A percentile compares a stretch with the other conserved stretches of the same genome.
Conservation (phyloP, 2,113 vertebrate species). For the Rhegmatorhina hoffmannsi region DNA sequence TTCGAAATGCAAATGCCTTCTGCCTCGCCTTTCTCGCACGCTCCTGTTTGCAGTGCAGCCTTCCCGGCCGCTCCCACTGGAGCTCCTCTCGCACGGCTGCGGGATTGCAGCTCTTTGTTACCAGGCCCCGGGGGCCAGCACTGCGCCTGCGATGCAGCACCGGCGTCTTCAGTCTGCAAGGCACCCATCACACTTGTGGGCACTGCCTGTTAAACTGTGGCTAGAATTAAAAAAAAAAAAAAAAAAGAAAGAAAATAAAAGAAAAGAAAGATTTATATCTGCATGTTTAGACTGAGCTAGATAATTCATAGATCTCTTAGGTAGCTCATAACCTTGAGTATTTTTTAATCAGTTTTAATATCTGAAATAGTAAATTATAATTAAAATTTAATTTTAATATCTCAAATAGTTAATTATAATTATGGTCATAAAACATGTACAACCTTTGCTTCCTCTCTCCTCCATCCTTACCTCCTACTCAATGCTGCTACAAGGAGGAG, state of each 20-base stretch:
- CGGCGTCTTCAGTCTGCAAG: neutral
- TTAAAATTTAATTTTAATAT: conserved; percentile 39
- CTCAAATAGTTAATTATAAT: conserved; percentile 45
- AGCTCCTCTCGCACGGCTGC: neutral
- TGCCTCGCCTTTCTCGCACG: neutral
- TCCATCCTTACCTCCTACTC: neutral
- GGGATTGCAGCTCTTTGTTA: conserved; percentile 37
- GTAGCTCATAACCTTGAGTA: conserved; percentile 7
- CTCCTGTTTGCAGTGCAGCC: neutral
- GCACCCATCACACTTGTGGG: neutral
- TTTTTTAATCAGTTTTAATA: conserved; percentile 24
- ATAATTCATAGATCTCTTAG: neutral
- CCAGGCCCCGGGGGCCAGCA: neutral
- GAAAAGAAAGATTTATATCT: neutral
- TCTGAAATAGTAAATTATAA: conserved; percentile 41
- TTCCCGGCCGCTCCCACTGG: neutral
- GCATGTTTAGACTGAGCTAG: neutral
- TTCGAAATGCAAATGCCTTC: neutral
- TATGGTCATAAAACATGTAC: conserved; percentile 32
- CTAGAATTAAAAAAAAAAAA: neutral
- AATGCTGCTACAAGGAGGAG: neutral
- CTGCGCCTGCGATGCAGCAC: neutral
- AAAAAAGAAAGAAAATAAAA: no score
- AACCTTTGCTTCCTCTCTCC: conserved; percentile 10
- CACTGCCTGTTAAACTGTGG: neutral